These are phyloP conservation scores for Yoshiicerus persimilis DNA, from an alignment of 1,140 invertebrate genomes.

Conservation along the genomic window DNA sequence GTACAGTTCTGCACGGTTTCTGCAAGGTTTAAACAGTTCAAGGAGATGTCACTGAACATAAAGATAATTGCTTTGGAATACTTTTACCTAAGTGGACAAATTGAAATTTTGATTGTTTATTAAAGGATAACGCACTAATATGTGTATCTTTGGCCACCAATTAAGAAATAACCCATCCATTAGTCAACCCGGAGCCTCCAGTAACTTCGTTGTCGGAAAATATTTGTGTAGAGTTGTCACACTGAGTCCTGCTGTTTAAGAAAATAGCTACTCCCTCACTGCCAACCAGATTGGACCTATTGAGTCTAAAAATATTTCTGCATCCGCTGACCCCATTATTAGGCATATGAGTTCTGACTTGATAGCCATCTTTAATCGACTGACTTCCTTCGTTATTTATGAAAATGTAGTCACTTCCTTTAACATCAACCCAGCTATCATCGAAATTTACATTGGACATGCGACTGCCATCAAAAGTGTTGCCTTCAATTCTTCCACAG, in stretches of 20 bases:
- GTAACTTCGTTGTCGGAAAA: background rate
- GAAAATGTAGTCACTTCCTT: conserved; percentile 39
- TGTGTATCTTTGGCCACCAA: background rate
- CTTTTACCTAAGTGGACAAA: too few species aligned
- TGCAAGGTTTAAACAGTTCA: too few species aligned
- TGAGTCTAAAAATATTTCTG: conserved; percentile 33
- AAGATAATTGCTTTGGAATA: too few species aligned
- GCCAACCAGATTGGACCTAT: conserved; percentile 1
- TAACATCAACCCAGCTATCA: conserved; percentile 46
- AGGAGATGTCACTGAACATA: too few species aligned
- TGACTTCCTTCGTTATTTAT: conserved; percentile 35
- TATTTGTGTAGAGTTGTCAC: conserved; percentile 31
- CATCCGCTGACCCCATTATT: conserved; percentile 34
- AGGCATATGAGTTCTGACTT: conserved; percentile 37
- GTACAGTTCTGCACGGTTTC: too few species aligned
- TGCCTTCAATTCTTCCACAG: conserved; percentile 34
- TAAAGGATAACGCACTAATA: too few species aligned
- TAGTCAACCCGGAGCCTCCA: background rate
- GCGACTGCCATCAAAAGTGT: conserved; percentile 36
- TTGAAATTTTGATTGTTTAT: too few species aligned
- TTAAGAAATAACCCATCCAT: conserved; percentile 28
- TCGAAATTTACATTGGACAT: conserved; percentile 39
- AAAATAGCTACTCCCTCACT: conserved; percentile 21
- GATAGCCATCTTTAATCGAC: conserved; percentile 36
- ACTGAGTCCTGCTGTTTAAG: conserved; percentile 27